Base-by-base conservation (phyloP, 2,797 vertebrate genomes). In the Sphenopsis melanotis region DNA sequence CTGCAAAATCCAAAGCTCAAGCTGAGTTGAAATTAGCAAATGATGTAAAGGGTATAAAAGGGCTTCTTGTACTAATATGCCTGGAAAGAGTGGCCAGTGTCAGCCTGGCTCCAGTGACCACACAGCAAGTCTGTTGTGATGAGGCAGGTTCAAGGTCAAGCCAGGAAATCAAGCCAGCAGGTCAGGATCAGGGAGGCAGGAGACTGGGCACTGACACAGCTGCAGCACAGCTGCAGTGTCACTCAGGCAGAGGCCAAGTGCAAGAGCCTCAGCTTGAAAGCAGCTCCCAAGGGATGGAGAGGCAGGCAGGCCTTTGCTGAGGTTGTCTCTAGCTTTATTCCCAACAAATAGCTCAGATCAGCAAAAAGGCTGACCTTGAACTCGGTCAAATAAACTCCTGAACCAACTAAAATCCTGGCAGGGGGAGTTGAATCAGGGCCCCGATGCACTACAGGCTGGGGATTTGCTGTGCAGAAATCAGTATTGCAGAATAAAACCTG, bases 351-450 rank as follows among this genome's bases (percentile, higher is more conserved):
- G 57, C 57, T 88, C 46, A 30, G 65, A 78, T 89, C 76, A 88
- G 78, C 78, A 78, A 63, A 89, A 89, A 86, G 29, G 32, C 41
- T 92, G 83, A 90, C 87, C 87, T 92, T 76, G 92, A 88, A 84
- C 94, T 87, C 50, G 6, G 74, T 15, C 59, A 86, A 34, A 79
- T 64, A 60, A 88, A 68, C 42, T 85, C 87, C 52, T 42, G 65
- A 94, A 90, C 61, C 29, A 72, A 57, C 50, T 72, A 39, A 90
- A 91, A 69, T 69, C 77, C 50, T 75, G 55, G 71, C 83, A 82
- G 15, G 36, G 47, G 36, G 57, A 68, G 55, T 65, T 84, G 8
- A 36, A 41, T 75, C 53, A 8, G 61, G 63, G 81, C 64, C 26
- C 34, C 46, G 34, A 52, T 16, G 41, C 52, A 70, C 44, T 27